Percentiles rank a stretch among this genome's conserved stretches.
Conservation (phyloP, 2,797 vertebrate genomes). For the Semotilus atromaculatus region DNA sequence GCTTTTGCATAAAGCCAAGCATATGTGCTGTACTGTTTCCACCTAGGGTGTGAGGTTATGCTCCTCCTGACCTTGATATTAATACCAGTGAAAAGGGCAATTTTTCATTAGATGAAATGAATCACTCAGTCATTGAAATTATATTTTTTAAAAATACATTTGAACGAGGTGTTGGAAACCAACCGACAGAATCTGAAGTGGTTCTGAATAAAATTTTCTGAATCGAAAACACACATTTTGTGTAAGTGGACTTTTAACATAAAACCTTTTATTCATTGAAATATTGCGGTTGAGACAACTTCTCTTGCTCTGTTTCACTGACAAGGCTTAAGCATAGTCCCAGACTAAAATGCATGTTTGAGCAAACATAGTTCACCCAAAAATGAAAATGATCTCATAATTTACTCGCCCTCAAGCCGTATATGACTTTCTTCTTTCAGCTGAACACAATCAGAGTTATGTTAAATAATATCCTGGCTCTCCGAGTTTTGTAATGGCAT, state of each 20-base stretch:
- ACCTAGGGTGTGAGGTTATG: neutral
- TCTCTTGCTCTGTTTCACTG: neutral
- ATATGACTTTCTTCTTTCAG: no score
- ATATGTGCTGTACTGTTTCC: neutral
- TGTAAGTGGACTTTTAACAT: neutral
- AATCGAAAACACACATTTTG: neutral
- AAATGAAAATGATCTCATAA: neutral
- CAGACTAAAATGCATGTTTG: neutral
- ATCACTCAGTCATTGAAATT: neutral
- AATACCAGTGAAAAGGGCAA: slow-evolving; percentile 6
- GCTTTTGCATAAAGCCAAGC: neutral
- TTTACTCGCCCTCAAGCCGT: neutral
- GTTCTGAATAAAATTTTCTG: no score
- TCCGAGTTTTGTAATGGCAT: no score
- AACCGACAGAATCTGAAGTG: neutral
- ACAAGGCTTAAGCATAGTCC: neutral
- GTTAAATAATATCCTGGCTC: no score
- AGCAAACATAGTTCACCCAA: neutral
- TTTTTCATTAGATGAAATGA: neutral
- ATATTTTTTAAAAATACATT: neutral
- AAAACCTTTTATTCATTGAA: neutral
- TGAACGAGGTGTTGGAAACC: neutral
- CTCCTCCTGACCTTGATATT: neutral
- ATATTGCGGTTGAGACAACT: neutral
- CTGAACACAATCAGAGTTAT: no score